Conservation (phyloP, 2,113 vertebrate species). For the Eolophus roseicapilla region DNA sequence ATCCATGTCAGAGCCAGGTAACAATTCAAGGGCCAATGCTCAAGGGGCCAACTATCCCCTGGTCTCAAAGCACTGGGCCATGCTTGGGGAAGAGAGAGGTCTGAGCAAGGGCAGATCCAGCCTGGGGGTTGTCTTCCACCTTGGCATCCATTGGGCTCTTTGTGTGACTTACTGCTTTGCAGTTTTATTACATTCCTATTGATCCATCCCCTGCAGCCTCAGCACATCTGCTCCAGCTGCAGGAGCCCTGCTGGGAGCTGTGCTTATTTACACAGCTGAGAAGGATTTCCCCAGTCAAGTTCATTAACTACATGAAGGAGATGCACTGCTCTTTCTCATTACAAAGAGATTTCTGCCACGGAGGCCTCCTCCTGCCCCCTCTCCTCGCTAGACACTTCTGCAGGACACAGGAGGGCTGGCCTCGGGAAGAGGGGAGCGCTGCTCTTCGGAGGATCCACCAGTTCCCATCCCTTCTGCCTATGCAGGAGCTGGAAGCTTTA, state of each 20-base stretch:
- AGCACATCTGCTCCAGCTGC: constrained; percentile 58
- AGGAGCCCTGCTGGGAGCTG: background rate
- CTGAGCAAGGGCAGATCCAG: background rate
- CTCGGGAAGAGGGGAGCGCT: fast-evolving
- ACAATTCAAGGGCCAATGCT: background rate
- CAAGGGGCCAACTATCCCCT: background rate
- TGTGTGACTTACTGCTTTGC: background rate
- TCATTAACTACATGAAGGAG: constrained; percentile 28
- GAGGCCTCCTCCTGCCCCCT: background rate
- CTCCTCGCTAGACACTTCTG: background rate
- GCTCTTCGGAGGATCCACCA: background rate
- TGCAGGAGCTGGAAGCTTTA: background rate
- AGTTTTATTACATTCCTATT: background rate
- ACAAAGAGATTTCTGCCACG: background rate
- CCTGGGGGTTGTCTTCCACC: background rate
- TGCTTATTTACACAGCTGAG: constrained; percentile 45
- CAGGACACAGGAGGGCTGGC: background rate
- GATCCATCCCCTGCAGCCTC: constrained; percentile 45
- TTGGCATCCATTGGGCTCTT: background rate
- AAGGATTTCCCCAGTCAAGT: constrained; percentile 41
- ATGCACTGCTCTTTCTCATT: background rate
- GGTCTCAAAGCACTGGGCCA: background rate
- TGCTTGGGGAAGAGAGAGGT: background rate
- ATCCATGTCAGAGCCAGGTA: background rate
- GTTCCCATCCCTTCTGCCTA: background rate